Conservation (phyloP, 2,797 vertebrate genomes). For the Phylloscopus collybita region DNA sequence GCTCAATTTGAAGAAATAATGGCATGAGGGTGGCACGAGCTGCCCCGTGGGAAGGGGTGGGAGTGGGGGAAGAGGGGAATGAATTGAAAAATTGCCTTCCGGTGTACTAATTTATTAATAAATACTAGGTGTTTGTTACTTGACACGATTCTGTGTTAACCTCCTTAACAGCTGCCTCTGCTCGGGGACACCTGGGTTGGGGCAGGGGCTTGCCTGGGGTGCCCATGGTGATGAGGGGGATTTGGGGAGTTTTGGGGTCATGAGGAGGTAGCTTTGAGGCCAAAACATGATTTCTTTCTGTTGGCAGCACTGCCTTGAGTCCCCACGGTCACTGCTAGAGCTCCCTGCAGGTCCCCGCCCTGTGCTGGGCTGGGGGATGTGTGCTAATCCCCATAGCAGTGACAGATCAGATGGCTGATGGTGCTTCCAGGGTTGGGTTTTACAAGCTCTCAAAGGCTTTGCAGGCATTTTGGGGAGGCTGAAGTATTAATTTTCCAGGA, state of each 20-base stretch:
- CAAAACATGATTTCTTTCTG: neutral
- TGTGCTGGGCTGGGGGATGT: fast-evolving
- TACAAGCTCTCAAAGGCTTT: neutral
- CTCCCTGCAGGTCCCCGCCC: neutral
- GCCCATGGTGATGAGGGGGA: fast-evolving
- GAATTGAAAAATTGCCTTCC: constrained; percentile 81
- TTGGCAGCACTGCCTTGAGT: neutral
- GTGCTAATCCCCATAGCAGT: neutral
- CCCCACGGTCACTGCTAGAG: fast-evolving
- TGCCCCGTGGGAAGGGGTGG: constrained; percentile 30
- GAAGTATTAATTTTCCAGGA: constrained; percentile 15
- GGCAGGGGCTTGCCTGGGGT: neutral
- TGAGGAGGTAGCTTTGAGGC: neutral
- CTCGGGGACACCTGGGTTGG: neutral
- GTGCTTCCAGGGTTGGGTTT: neutral
- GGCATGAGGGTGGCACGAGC: constrained; percentile 24
- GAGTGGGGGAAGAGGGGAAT: constrained; percentile 61
- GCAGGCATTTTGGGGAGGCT: neutral
- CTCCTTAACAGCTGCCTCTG: constrained; percentile 1
- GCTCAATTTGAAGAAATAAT: constrained; percentile 54
- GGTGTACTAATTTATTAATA: constrained; percentile 87
- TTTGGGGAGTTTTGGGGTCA: fast-evolving
- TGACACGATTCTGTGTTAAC: constrained; percentile 63
- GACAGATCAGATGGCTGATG: neutral
- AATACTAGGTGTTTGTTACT: constrained; percentile 85